A percentile compares a stretch with the other conserved stretches of the same genome.
phyloP scores from a whole-genome alignment of 2,113 vertebrate species.

The Rallus limicola region DNA sequence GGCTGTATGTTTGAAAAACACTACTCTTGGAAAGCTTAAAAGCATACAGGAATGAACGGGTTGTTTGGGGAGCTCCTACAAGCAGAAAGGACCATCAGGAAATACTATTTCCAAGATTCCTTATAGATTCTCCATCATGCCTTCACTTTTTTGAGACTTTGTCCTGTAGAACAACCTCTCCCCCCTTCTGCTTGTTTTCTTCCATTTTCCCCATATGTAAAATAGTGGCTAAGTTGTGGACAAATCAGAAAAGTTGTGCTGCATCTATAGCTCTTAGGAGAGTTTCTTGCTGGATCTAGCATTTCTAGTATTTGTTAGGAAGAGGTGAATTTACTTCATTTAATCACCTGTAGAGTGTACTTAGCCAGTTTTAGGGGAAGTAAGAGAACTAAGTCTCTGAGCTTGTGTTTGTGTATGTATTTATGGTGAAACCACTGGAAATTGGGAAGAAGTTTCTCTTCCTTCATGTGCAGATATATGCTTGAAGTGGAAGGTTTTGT shows the following conservation, averaged over 20 bases:
- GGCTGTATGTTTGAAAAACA: not conserved
- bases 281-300: not conserved
- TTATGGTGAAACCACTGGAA: not conserved
- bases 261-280: not conserved
- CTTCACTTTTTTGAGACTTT: not conserved
- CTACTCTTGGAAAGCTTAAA: not conserved
- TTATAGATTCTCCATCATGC: not conserved
- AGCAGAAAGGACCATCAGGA: not conserved
- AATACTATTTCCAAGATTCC: not conserved
- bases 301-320: not conserved
- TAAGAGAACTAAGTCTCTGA: not conserved
- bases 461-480: not conserved
- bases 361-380: not conserved
- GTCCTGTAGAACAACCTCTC: not conserved
- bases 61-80: not conserved
- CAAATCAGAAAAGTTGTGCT: not conserved
- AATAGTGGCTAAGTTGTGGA: not conserved
- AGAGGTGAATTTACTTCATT: not conserved
- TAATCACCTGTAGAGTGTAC: not conserved
- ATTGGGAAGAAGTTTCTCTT: not conserved
- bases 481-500: not conserved
- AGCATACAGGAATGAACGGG: not conserved
- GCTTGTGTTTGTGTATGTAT: not conserved
- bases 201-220: not conserved
- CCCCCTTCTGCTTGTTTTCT: not conserved